A percentile compares a stretch with the other conserved stretches of the same genome.
phyloP scores from a whole-genome alignment of 23 tunicate genomes.

The Ascidia mentula region DNA sequence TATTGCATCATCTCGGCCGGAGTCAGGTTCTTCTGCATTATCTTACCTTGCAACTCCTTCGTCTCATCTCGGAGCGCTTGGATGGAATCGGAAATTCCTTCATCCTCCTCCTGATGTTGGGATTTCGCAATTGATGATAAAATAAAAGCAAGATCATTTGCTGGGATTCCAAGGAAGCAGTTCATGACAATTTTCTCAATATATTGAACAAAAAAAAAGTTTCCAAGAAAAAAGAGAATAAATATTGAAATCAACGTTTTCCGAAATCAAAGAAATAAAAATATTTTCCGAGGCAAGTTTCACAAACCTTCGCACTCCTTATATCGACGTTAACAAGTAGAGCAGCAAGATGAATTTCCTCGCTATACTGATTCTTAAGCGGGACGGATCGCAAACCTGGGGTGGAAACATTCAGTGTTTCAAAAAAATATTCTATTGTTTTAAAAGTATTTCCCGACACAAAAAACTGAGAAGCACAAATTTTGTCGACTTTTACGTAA shows the following conservation, averaged over 20 bases:
- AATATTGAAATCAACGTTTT: too few species aligned
- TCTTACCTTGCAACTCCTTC: constrained; percentile 44
- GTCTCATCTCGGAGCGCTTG: constrained; percentile 62
- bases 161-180: too few species aligned
- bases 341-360: constrained; percentile 66
- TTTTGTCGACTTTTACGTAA: too few species aligned
- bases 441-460: too few species aligned
- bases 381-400: constrained; percentile 82
- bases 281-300: background rate
- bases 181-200: too few species aligned
- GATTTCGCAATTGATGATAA: background rate
- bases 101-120: constrained; percentile 60
- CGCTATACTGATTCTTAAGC: constrained; percentile 57
- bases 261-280: background rate
- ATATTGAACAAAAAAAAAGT: too few species aligned
- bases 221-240: too few species aligned
- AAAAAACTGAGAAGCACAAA: too few species aligned
- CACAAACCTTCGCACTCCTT: constrained; percentile 46
- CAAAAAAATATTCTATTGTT: too few species aligned
- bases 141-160: too few species aligned
- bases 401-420: background rate
- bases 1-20: constrained; percentile 23
- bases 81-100: constrained; percentile 47
- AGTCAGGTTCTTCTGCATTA: constrained; percentile 12
- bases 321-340: constrained; percentile 76